Evolutionary conservation across 2,113 vertebrate species (phyloP).

Genomic region (Syrrhaptes paradoxus): DNA sequence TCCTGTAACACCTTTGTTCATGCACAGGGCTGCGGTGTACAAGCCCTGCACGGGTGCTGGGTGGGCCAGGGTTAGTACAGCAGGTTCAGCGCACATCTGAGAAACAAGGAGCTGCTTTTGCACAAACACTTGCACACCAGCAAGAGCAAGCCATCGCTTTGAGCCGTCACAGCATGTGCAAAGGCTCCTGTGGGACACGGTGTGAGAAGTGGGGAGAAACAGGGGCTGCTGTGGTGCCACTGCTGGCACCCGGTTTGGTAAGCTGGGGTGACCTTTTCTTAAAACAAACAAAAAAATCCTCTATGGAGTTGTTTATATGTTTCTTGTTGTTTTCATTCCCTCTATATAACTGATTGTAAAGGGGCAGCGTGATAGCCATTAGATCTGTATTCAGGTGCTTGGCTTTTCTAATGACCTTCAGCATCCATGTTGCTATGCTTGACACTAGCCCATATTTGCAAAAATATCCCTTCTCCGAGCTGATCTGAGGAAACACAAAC

Average conservation of each 20-base stretch:
- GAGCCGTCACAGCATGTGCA: not conserved
- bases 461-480: not conserved
- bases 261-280: not conserved
- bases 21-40: not conserved
- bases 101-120: not conserved
- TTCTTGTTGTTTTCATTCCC: not conserved
- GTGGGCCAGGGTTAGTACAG: fast-evolving
- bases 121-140: not conserved
- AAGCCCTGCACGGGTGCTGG: fast-evolving
- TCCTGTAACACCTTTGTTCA: not conserved
- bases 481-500: not conserved
- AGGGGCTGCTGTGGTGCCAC: not conserved
- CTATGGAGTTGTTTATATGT: not conserved
- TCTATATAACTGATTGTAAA: not conserved
- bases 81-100: fast-evolving
- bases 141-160: not conserved
- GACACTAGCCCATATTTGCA: not conserved
- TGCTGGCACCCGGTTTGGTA: fast-evolving
- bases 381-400: fast-evolving
- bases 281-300: no score
- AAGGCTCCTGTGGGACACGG: not conserved
- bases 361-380: not conserved
- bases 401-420: not conserved
- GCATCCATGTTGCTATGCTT: not conserved
- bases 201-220: not conserved